A percentile compares a stretch with the other conserved stretches of the same genome.
Evolutionary conservation across 2,113 vertebrate species (phyloP).

Genomic region (Prochilodus magdalenae): DNA sequence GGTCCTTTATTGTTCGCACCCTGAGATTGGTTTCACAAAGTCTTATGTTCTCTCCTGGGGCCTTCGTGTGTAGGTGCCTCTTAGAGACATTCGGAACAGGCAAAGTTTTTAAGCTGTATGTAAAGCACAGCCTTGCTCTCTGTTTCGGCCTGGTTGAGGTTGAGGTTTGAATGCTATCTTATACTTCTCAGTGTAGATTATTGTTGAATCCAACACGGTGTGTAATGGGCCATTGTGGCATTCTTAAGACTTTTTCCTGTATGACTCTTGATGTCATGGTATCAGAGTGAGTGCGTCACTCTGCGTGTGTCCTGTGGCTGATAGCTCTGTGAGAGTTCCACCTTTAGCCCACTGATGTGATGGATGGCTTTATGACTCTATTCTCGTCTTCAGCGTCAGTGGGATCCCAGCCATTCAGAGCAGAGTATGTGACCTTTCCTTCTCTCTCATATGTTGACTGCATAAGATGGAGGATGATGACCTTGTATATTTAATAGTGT

Average conservation of each 20-base stretch:
- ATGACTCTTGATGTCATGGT: constrained; percentile 39
- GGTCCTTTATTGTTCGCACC: constrained; percentile 57
- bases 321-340: constrained; percentile 47
- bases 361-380: constrained; percentile 75
- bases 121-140: constrained; percentile 47
- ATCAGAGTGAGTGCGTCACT: constrained; percentile 14
- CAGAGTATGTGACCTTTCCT: constrained; percentile 69
- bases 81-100: constrained; percentile 10
- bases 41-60: background rate
- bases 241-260: constrained; percentile 45
- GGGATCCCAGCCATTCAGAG: constrained; percentile 53
- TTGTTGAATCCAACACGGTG: background rate
- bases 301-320: constrained; percentile 42
- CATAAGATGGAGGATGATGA: constrained; percentile 59
- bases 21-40: constrained; percentile 67
- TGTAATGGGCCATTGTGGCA: constrained; percentile 2
- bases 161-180: constrained; percentile 3
- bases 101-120: constrained; percentile 52
- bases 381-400: constrained; percentile 72
- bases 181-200: constrained; percentile 16
- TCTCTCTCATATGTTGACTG: constrained; percentile 47
- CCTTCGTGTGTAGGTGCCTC: constrained; percentile 24
- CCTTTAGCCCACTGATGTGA: constrained; percentile 69
- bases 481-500: no score
- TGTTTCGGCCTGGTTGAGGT: constrained; percentile 51